Base-by-base conservation (phyloP, 2,113 vertebrate species). In the Opisthocomus hoazin region DNA sequence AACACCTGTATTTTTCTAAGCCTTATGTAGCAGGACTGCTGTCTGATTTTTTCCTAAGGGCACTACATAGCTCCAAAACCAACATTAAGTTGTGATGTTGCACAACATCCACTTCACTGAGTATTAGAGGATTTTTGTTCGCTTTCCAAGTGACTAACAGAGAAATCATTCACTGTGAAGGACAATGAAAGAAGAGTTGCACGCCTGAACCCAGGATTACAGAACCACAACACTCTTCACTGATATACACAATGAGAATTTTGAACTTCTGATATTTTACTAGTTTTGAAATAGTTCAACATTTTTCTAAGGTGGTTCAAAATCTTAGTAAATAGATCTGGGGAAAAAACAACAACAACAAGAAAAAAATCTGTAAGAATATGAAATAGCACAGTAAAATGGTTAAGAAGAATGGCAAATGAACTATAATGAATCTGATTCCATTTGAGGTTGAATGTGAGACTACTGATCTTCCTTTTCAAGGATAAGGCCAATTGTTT, bases 351-450 rank as follows among this genome's bases (percentile, higher is more conserved):
- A 53, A 18, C 12, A 41, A 32, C 32, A 1, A 1, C 4, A 0
- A n/a, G n/a, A n/a, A n/a, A n/a, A n/a, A n/a, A n/a, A 1, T 5
- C 11, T 0, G 0, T 7, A 53, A 32, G 5, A 39, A 12, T 46
- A 54, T 14, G 22, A 46, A 66, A 82, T 12, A 9, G 12, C 10
- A 54, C 12, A 54, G 18, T 36, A 58, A 77, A 80, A 63, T 32
- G 7, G 69, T 16, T 32, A 68, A 75, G 43, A 84, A 68, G 4
- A 89, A 87, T 8, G 4, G 21, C 4, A 89, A 87, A 36, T 34
- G 12, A 87, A 63, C 12, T 21, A 2, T 3, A 89, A 20, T 27
- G 4, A 39, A 57, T 51, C 12, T 12, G 6, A 65, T 57, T 69
- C 26, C 45, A 45, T 23, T 54, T 76, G 8, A 85, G 15, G 3